A percentile compares a stretch with the other conserved stretches of the same genome.
Evolutionary conservation across 2,797 vertebrate genomes (phyloP).

Genomic region (Sphenodon punctatus): DNA sequence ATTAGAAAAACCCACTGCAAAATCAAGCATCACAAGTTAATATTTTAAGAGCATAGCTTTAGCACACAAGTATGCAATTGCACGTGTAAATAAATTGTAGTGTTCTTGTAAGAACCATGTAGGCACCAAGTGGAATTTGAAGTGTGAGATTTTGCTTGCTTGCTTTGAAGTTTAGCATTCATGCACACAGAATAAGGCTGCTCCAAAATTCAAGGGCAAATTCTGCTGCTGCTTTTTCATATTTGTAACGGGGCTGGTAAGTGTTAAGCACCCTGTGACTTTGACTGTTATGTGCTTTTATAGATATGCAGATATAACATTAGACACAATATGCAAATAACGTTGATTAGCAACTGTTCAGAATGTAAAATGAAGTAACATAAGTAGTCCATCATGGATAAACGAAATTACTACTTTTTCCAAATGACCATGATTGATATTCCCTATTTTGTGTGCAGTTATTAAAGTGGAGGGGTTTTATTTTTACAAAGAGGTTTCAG

Average conservation of each 20-base stretch:
- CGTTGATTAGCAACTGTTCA: too few relatives aligned
- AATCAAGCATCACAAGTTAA: not conserved
- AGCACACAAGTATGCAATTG: not conserved
- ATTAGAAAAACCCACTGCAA: not conserved
- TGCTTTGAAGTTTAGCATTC: not conserved
- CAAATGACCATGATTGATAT: not conserved
- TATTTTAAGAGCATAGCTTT: not conserved
- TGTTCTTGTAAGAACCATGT: not conserved
- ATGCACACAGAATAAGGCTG: not conserved
- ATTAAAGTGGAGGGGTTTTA: conserved; percentile 37
- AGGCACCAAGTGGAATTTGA: not conserved
- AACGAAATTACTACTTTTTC: conserved; percentile 32
- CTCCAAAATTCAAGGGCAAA: not conserved
- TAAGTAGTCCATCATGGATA: too few relatives aligned
- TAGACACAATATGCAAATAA: too few relatives aligned
- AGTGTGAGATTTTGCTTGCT: not conserved
- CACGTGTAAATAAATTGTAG: fast-evolving
- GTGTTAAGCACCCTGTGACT: too few relatives aligned
- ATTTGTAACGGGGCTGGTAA: too few relatives aligned
- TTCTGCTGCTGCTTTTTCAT: too few relatives aligned
- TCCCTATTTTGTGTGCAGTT: not conserved
- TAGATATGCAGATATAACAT: too few relatives aligned
- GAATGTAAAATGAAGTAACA: too few relatives aligned
- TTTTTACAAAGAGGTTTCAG: conserved; percentile 64
- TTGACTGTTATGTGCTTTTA: too few relatives aligned